These are phyloP conservation scores for Callosobruchus maculatus DNA, from an alignment of 2,888 invertebrate species.

Conservation along the genomic window DNA sequence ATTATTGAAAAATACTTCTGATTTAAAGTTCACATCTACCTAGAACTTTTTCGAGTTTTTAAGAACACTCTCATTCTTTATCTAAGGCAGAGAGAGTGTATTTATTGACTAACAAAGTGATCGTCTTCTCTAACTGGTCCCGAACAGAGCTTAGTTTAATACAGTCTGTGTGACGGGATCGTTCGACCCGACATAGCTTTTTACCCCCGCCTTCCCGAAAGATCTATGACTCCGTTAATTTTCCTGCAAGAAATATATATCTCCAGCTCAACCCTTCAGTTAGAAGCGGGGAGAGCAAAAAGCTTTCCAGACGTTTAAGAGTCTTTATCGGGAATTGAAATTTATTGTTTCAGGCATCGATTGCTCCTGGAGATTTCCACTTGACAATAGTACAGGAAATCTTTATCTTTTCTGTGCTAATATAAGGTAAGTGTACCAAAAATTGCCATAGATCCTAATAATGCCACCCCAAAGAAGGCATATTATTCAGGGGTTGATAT, in stretches of 20 bases:
- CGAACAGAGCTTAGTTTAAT: not conserved
- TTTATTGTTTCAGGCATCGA: conserved; percentile 26
- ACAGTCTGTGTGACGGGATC: not conserved
- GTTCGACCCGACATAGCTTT: not conserved
- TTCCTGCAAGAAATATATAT: conserved; percentile 40
- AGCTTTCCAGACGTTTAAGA: conserved; percentile 24
- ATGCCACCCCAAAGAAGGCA: too few relatives aligned
- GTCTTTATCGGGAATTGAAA: conserved; percentile 27
- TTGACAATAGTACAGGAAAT: not conserved
- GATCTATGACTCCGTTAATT: conserved; percentile 42
- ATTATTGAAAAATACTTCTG: too few relatives aligned
- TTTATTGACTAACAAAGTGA: not conserved
- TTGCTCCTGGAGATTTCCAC: conserved; percentile 5
- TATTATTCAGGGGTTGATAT: too few relatives aligned
- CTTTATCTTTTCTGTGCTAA: not conserved
- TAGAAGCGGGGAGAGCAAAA: conserved; percentile 23
- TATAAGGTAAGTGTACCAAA: too few relatives aligned
- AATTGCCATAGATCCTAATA: too few relatives aligned
- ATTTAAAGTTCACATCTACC: too few relatives aligned
- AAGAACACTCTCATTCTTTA: too few relatives aligned
- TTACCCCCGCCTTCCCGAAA: conserved; percentile 19
- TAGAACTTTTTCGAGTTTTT: too few relatives aligned
- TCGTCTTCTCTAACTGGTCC: not conserved
- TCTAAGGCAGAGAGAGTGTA: not conserved
- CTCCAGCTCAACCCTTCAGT: conserved; percentile 31